Percentiles rank a stretch among this genome's conserved stretches.
Conservation (phyloP, 2,888 invertebrate genomes). For the Julus scanicus region DNA sequence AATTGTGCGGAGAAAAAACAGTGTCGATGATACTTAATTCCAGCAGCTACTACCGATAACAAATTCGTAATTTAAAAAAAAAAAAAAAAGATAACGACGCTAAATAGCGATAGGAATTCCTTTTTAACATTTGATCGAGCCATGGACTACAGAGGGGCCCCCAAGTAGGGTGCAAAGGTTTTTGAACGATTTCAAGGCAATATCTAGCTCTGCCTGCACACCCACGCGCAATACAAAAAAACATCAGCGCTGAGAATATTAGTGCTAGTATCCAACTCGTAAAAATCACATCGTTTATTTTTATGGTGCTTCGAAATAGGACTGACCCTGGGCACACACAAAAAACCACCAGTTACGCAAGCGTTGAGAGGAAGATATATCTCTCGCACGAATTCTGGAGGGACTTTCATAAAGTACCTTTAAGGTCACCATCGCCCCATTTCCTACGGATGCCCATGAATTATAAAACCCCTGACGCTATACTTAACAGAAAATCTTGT, state of each 20-base stretch:
- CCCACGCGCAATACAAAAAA: not conserved
- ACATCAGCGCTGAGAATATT: not conserved
- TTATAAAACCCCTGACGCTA: no score
- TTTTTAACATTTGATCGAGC: not conserved
- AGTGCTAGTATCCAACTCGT: not conserved
- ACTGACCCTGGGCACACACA: not conserved
- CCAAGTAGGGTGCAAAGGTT: not conserved
- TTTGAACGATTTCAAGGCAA: conserved; percentile 11
- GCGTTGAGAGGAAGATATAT: not conserved
- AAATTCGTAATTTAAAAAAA: no score
- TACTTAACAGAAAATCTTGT: no score
- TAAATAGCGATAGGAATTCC: not conserved
- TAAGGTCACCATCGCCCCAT: no score
- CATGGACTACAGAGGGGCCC: not conserved
- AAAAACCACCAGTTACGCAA: not conserved
- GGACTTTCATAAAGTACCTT: no score
- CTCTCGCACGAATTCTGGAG: not conserved
- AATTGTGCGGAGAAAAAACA: no score
- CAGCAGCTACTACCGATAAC: no score
- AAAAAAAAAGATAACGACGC: no score
- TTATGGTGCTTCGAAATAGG: not conserved
- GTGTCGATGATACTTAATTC: no score
- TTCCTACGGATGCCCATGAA: no score
- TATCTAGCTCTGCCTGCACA: not conserved
- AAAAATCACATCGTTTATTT: not conserved